These are phyloP conservation scores for Thunnus maccoyii DNA, from an alignment of 2,113 vertebrate genomes.

Conservation along the genomic window DNA sequence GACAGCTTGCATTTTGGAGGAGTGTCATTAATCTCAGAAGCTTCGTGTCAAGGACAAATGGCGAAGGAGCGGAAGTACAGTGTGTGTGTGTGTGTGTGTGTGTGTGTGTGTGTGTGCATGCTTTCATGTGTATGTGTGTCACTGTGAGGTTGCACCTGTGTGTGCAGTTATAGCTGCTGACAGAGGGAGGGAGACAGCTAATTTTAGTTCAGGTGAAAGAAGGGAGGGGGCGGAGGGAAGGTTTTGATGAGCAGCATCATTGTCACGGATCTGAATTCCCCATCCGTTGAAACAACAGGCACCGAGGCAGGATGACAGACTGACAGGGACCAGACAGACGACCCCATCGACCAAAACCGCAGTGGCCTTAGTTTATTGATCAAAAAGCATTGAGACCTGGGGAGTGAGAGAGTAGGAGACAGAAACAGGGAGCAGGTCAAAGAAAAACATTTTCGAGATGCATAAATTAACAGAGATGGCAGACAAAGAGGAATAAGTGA, in stretches of 20 bases:
- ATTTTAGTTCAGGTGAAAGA: slow-evolving; percentile 76
- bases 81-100: slow-evolving; percentile 26
- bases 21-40: slow-evolving; percentile 62
- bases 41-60: slow-evolving; percentile 74
- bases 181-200: slow-evolving; percentile 59
- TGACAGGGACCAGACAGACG: slow-evolving; percentile 52
- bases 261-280: slow-evolving; percentile 34
- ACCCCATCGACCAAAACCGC: slow-evolving; percentile 68
- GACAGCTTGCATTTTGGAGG: slow-evolving; percentile 41
- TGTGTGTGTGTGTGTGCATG: not conserved
- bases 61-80: slow-evolving; percentile 38
- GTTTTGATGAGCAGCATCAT: slow-evolving; percentile 53
- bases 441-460: slow-evolving; percentile 6
- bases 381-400: slow-evolving; percentile 36
- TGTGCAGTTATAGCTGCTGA: slow-evolving; percentile 55
- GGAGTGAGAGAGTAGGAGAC: slow-evolving; percentile 26
- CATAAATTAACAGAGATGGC: not conserved
- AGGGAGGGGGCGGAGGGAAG: slow-evolving; percentile 19
- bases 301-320: slow-evolving; percentile 42
- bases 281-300: slow-evolving; percentile 35
- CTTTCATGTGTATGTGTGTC: slow-evolving; percentile 30
- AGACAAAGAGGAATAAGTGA: not conserved
- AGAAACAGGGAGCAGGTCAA: slow-evolving; percentile 21
- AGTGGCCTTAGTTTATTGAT: slow-evolving; percentile 70
- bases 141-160: slow-evolving; percentile 63